phyloP scores from a whole-genome alignment of 2,888 invertebrate species.

The Acleris literana region DNA sequence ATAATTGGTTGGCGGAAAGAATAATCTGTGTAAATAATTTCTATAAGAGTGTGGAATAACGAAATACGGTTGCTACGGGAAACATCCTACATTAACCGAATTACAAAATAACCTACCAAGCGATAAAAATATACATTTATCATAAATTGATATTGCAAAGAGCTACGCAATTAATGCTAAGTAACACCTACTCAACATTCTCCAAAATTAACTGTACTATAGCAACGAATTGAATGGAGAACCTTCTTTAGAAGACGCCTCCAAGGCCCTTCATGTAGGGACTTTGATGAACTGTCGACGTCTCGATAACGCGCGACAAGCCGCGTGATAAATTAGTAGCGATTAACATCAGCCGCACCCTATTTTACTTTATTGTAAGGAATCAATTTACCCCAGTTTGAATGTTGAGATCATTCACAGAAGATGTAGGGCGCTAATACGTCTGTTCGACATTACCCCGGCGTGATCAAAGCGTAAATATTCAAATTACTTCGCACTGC shows the following conservation, averaged over 20 bases:
- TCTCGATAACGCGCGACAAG: constrained; percentile 17
- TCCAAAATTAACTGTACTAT: constrained; percentile 1
- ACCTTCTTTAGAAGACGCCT: background rate
- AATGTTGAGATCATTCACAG: constrained; percentile 30
- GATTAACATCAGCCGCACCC: constrained; percentile 32
- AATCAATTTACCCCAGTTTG: constrained; percentile 29
- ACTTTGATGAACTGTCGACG: constrained; percentile 28
- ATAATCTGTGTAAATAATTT: too few species aligned
- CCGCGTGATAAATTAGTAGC: constrained; percentile 29
- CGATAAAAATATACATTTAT: too few species aligned
- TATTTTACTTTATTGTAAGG: constrained; percentile 35
- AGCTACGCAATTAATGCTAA: too few species aligned
- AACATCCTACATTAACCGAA: too few species aligned
- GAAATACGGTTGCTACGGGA: too few species aligned
- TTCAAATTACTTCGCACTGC: constrained; percentile 32
- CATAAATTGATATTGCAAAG: too few species aligned
- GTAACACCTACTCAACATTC: background rate
- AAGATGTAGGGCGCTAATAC: constrained; percentile 19
- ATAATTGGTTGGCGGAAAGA: too few species aligned
- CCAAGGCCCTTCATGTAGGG: background rate
- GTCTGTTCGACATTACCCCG: constrained; percentile 22
- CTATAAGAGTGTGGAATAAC: too few species aligned
- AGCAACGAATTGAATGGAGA: background rate
- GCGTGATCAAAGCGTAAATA: constrained; percentile 34
- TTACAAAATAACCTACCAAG: too few species aligned